Conservation (phyloP, 2,888 invertebrate genomes). For the Arrhopalites spinosus region DNA sequence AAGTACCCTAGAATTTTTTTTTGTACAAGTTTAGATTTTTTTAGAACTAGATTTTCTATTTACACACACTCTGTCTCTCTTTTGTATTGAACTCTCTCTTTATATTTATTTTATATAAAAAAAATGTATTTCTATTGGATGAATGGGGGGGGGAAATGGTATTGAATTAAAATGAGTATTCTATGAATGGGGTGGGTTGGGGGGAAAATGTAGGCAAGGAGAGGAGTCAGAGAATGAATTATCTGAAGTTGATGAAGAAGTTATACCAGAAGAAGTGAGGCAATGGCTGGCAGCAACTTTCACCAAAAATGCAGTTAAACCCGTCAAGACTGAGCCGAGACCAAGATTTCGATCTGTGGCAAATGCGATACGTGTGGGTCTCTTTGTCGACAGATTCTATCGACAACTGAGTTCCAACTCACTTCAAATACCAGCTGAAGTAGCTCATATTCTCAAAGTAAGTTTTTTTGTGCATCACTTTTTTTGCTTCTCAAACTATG, state of each 20-base stretch:
- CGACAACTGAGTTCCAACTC: slow-evolving; percentile 68
- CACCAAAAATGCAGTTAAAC: slow-evolving; percentile 68
- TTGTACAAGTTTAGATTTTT: too few species aligned
- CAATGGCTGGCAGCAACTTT: slow-evolving; percentile 97
- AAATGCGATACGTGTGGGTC: slow-evolving; percentile 93
- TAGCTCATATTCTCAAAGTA: slow-evolving; percentile 85
- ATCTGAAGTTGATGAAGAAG: slow-evolving; percentile 94
- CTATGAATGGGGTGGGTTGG: too few species aligned
- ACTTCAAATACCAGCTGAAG: slow-evolving; percentile 83
- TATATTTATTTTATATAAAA: too few species aligned
- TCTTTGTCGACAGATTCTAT: slow-evolving; percentile 94
- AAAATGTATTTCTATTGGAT: too few species aligned
- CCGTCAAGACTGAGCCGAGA: slow-evolving; percentile 66
- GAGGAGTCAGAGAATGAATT: slow-evolving; percentile 94
- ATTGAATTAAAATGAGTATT: too few species aligned
- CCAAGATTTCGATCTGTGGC: slow-evolving; percentile 90
- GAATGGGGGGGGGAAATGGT: too few species aligned
- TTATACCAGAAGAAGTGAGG: slow-evolving; percentile 92
- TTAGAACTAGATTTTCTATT: too few species aligned
- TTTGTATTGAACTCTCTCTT: too few species aligned
- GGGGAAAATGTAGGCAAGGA: slow-evolving; percentile 70
- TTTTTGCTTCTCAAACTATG: too few species aligned
- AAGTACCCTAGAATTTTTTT: too few species aligned
- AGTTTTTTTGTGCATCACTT: neutral
- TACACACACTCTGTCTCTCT: too few species aligned